Evolutionary conservation across 2,797 vertebrate genomes (phyloP), one percentile per base, ranked within the genome.

Genomic region (Erithacus rubecula): DNA sequence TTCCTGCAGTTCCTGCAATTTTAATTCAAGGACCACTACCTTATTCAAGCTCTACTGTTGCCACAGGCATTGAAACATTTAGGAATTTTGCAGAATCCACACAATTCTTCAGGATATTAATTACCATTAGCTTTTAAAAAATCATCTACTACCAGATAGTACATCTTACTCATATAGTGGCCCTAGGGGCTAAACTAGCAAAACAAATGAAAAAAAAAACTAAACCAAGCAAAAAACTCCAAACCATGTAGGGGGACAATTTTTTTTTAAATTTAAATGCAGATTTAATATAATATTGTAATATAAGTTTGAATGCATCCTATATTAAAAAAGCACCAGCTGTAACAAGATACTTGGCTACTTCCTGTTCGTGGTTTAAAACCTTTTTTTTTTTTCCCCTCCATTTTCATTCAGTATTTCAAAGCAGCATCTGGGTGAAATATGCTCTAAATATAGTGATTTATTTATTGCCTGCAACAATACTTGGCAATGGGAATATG

Each of bases 381-480:
- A 83, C 47, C 2, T 6, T 3, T 21, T 60, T 93, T 60, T 93
- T 71, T 79, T 86, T 78, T 1, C 6, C 16, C 5, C 13, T 67
- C 58, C 49, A 81, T 91, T 96, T 96, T 87, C 94, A 85, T 90
- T 83, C 91, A 82, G 65, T 90, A 91, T 96, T 96, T 97, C 95
- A 97, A 97, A 97, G 93, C 87, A 80, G 92, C 98, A 98, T 97
- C 97, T 98, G 97, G 96, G 88, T 76, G 96, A 98, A 98, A 97
- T 90, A 97, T 96, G 97, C 89, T 96, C 96, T 95, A 96, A 95
- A 94, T 90, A 91, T 8, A 95, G 68, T 76, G 74, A 96, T 96
- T 95, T 97, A 96, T 97, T 97, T 97, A 96, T 96, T 96, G 95
- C 95, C 97, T 96, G 84, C 92, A 96, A 97, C 79, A 96, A 93